These are phyloP conservation scores for Phrixothrix hirtus DNA, from an alignment of 2,888 invertebrate genomes.

Conservation along the genomic window DNA sequence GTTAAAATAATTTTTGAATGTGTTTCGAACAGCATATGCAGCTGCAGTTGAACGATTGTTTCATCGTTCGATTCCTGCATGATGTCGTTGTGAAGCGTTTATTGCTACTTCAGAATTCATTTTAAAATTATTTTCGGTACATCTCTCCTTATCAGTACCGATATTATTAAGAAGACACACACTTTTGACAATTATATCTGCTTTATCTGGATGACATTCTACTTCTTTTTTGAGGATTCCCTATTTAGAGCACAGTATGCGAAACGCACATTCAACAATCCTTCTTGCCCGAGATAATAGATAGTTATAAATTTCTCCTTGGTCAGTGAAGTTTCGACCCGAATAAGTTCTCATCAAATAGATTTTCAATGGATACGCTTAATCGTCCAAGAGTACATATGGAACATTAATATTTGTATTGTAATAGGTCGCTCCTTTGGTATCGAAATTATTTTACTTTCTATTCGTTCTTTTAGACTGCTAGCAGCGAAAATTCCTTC, in stretches of 20 bases:
- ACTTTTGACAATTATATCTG: no score
- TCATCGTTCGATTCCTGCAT: no score
- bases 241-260: constrained; percentile 2
- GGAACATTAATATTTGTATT: not conserved
- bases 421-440: not conserved
- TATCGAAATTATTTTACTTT: not conserved
- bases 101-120: no score
- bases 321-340: not conserved
- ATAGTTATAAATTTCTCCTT: constrained; percentile 8
- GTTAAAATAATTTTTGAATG: no score
- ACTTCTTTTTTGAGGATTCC: no score
- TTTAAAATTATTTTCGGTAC: no score
- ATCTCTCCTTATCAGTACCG: no score
- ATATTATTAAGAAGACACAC: no score
- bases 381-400: constrained; percentile 4
- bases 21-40: no score
- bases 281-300: constrained; percentile 6
- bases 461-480: constrained; percentile 1
- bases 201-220: no score
- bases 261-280: constrained; percentile 5
- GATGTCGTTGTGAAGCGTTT: no score
- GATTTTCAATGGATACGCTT: constrained; percentile 2
- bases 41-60: no score
- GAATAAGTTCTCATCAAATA: constrained; percentile 5
- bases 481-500: constrained; percentile 5